Evolutionary conservation across 1,140 invertebrate species (phyloP), one percentile per base, ranked within the genome.

Genomic region (Coenobita brevimanus): DNA sequence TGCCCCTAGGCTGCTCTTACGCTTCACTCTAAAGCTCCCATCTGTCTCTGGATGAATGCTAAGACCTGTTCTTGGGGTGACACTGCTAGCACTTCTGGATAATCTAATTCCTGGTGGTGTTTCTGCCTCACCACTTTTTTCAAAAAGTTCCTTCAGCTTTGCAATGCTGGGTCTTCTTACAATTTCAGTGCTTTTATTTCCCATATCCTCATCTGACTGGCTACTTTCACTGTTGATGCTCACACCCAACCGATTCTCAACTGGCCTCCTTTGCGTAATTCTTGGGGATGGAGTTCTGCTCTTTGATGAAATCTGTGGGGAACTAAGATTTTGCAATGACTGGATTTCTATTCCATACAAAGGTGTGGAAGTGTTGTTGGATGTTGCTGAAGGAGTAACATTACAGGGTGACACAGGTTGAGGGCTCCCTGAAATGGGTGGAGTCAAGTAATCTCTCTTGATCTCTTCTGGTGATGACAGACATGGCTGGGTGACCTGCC

Each of bases 111-210:
- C 87, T 67, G 15, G 67, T 50, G 6, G 46, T 38, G 54, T 89
- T 87, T 83, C 91, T 85, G 43, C 85, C 83, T 82, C 91, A 90
- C 24, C 64, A 50, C 82, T 87, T 85, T 91, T 92, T 90, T 94
- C 93, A 92, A 94, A 94, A n/a, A 94, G 89, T 24, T 93, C 92
- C 89, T 92, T 93, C 24, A 94, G 90, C 86, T 93, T 93, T 0
- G 92, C 91, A 85, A 94, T 93, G 82, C 93, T 93, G 15, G 93
- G 93, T 82, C 92, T 92, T 1, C 93, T 89, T 36, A 92, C 82
- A 50, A 92, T 89, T 89, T 91, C 90, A 81, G 90, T 87, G 38
- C 91, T 89, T 82, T 91, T 90, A 60, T 91, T 91, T 67, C 82
- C 71, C 43, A 89, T 69, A 50, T 90, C 73, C 15, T 62, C 50